These are phyloP conservation scores for Microcebus lehilahytsara DNA, from an alignment of 2,113 vertebrate species.

Conservation along the genomic window DNA sequence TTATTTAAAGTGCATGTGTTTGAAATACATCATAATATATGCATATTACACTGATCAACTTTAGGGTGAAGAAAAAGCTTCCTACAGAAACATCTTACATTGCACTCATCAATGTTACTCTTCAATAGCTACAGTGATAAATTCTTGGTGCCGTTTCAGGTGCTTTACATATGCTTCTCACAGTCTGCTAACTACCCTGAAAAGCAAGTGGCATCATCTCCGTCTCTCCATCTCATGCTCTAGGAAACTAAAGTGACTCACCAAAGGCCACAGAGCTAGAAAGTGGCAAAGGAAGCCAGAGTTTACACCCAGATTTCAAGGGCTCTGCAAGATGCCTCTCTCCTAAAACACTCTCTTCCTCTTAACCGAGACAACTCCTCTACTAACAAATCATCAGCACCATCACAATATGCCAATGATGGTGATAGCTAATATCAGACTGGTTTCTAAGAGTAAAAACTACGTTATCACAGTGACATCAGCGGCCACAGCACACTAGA, in stretches of 20 bases:
- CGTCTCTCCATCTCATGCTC: neutral
- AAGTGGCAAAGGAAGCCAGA: neutral
- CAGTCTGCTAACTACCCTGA: neutral
- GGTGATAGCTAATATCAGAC: neutral
- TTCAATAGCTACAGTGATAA: too few species aligned
- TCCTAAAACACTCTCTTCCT: neutral
- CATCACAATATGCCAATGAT: rapidly evolving
- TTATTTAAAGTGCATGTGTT: neutral
- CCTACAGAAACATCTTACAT: neutral
- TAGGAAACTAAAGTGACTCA: neutral
- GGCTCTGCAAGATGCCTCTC: neutral
- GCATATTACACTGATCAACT: neutral
- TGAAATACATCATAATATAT: neutral
- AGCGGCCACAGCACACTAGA: too few species aligned
- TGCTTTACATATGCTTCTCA: neutral
- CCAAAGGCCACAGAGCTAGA: neutral
- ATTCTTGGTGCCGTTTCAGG: neutral
- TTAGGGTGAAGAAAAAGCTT: neutral
- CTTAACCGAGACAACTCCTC: neutral
- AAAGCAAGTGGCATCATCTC: neutral
- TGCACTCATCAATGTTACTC: too few species aligned
- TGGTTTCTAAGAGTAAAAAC: neutral
- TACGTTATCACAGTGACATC: neutral
- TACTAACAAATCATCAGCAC: neutral
- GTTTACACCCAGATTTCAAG: neutral